These are phyloP conservation scores for Heliconius hortense DNA, from an alignment of 2,888 invertebrate genomes.

Conservation along the genomic window DNA sequence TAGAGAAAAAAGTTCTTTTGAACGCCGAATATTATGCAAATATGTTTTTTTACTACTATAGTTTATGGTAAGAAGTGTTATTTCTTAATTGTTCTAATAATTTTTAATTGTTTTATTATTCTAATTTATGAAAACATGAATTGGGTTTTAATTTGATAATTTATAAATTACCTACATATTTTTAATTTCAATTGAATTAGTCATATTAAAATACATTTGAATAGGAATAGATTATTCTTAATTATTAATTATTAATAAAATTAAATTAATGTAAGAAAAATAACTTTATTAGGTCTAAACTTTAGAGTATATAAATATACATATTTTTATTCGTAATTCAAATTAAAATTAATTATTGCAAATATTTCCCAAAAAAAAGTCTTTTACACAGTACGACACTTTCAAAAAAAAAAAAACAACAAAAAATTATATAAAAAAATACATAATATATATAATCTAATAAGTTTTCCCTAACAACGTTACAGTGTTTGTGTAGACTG, in stretches of 20 bases:
- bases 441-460: slow-evolving; percentile 3
- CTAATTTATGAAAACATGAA: not conserved
- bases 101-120: not conserved
- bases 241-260: too few species aligned
- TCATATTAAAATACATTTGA: too few species aligned
- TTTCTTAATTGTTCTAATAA: not conserved
- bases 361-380: too few species aligned
- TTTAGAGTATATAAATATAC: too few species aligned
- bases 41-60: not conserved
- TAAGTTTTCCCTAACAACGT: slow-evolving; percentile 54
- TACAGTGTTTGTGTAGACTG: slow-evolving; percentile 56
- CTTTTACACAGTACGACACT: too few species aligned
- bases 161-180: not conserved
- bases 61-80: not conserved
- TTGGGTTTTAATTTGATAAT: not conserved
- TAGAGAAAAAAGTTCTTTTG: slow-evolving; percentile 4
- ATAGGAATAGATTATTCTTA: too few species aligned
- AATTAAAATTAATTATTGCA: too few species aligned
- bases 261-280: too few species aligned
- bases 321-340: too few species aligned
- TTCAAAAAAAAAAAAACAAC: not conserved
- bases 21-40: slow-evolving; percentile 1
- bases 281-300: too few species aligned
- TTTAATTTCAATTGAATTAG: too few species aligned
- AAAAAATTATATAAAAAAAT: not conserved